A percentile compares a stretch with the other conserved stretches of the same genome.
Conservation (phyloP, 1,140 invertebrate species). For the Drosophila tropicalis region DNA sequence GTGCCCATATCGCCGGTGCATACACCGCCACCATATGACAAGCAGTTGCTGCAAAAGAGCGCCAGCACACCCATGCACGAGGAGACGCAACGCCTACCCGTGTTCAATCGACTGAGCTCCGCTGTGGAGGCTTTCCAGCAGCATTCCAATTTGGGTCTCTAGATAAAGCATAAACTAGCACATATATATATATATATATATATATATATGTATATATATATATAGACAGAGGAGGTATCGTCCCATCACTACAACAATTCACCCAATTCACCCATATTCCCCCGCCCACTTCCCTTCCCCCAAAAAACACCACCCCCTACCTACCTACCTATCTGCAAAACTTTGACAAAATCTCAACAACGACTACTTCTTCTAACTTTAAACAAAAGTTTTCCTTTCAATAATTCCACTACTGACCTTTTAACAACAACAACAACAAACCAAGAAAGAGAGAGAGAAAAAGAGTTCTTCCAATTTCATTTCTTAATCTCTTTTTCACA, state of each 20-base stretch:
- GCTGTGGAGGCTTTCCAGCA: slow-evolving; percentile 85
- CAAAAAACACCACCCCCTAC: slow-evolving; percentile 11
- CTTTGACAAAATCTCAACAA: slow-evolving; percentile 56
- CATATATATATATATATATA: slow-evolving; percentile 2
- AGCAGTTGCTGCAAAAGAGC: slow-evolving; percentile 73
- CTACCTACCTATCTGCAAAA: not conserved
- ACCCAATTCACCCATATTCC: not conserved
- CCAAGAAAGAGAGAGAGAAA: not conserved
- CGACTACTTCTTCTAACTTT: slow-evolving; percentile 19
- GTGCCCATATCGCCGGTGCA: slow-evolving; percentile 76
- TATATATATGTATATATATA: too few relatives aligned
- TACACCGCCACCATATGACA: slow-evolving; percentile 74
- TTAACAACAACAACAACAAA: not conserved
- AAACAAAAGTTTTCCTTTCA: not conserved
- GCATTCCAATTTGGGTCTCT: slow-evolving; percentile 59
- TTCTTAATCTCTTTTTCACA: not conserved
- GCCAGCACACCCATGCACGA: slow-evolving; percentile 69
- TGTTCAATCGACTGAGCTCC: slow-evolving; percentile 89
- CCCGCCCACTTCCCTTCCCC: not conserved
- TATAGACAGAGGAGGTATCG: not conserved
- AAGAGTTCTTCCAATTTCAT: not conserved
- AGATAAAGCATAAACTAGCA: not conserved
- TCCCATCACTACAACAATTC: not conserved
- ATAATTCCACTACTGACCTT: not conserved
- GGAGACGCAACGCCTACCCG: slow-evolving; percentile 85